Evolutionary conservation across 2,797 vertebrate genomes (phyloP).

Genomic region (Masticophis lateralis): DNA sequence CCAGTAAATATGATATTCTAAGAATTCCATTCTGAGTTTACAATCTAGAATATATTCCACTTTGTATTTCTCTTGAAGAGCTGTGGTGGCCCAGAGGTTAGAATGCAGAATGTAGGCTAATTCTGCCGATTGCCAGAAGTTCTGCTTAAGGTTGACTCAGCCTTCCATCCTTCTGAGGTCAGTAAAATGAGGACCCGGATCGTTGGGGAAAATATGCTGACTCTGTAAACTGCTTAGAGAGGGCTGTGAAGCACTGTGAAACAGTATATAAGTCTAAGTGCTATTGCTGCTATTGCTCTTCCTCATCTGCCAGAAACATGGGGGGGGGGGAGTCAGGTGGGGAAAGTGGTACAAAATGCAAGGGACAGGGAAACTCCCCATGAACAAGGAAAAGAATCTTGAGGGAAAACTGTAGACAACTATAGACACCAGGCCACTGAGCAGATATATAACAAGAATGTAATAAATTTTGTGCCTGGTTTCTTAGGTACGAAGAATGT

Average conservation of each 20-base stretch:
- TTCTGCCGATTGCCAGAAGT: too few species aligned
- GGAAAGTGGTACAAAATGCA: not conserved
- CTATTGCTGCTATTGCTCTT: not conserved
- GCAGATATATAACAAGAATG: not conserved
- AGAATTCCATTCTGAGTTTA: not conserved
- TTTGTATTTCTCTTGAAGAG: not conserved
- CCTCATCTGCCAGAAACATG: not conserved
- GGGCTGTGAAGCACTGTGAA: too few species aligned
- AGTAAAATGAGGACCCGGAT: too few species aligned
- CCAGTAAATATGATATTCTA: not conserved
- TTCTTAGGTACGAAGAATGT: not conserved
- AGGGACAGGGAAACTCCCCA: not conserved
- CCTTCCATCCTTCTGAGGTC: too few species aligned
- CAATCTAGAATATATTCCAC: not conserved
- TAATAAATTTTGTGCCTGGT: not conserved
- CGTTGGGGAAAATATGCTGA: too few species aligned
- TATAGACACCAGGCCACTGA: not conserved
- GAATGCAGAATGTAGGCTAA: too few species aligned
- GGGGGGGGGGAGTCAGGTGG: not conserved
- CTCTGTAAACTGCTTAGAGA: too few species aligned
- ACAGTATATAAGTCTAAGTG: too few species aligned
- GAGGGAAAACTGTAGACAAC: not conserved
- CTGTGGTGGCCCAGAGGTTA: too few species aligned
- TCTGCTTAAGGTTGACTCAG: too few species aligned
- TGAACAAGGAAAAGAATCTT: not conserved